A percentile compares a stretch with the other conserved stretches of the same genome.
Conservation (phyloP, 2,113 vertebrate species). For the Urocynchramus pylzowi region DNA sequence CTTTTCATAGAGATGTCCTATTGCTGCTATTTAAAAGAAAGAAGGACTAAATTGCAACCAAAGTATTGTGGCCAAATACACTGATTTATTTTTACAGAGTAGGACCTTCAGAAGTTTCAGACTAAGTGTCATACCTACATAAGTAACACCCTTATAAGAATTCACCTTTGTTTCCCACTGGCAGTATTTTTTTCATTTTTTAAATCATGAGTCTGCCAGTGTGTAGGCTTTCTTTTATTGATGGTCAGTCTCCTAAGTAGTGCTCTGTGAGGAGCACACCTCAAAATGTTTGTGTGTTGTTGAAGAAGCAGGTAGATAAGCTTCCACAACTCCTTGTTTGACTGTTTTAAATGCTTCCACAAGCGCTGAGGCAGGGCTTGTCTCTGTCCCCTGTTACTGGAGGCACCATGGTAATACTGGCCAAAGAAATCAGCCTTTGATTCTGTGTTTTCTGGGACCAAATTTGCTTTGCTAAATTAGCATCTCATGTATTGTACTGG, state of each 20-base stretch:
- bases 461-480: background rate
- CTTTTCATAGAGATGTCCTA: background rate
- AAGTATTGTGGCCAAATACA: background rate
- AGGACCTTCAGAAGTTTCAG: background rate
- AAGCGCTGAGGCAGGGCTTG: background rate
- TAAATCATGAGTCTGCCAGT: background rate
- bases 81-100: background rate
- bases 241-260: background rate
- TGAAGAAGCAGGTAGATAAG: background rate
- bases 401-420: background rate
- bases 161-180: background rate
- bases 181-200: background rate
- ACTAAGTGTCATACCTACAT: rapidly evolving
- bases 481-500: background rate
- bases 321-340: background rate
- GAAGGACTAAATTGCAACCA: background rate
- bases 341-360: background rate
- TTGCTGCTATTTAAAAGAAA: background rate
- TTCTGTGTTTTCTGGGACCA: background rate
- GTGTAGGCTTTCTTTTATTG: background rate
- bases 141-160: background rate
- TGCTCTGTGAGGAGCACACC: background rate
- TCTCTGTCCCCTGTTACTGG: background rate
- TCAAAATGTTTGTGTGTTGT: background rate
- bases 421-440: background rate